Evolutionary conservation across 2,797 vertebrate species (phyloP).

Genomic region (Cephalopachus bancanus): DNA sequence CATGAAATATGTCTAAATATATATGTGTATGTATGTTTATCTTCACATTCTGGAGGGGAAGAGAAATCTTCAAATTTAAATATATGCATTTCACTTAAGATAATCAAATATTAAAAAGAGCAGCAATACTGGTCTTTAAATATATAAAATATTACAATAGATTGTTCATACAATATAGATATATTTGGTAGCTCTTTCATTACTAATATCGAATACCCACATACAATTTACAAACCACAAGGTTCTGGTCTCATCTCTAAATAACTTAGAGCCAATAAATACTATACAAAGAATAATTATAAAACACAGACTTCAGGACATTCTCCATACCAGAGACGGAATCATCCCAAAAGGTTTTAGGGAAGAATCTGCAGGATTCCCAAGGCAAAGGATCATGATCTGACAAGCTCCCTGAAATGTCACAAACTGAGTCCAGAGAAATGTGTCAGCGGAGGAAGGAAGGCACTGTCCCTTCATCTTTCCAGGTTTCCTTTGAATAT

Average conservation of each 20-base stretch:
- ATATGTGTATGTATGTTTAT: neutral
- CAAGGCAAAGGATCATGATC: neutral
- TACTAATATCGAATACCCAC: slow-evolving; percentile 35
- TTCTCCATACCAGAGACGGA: neutral
- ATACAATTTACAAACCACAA: slow-evolving; percentile 37
- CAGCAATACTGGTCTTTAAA: slow-evolving; percentile 65
- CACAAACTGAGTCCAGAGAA: neutral
- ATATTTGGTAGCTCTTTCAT: slow-evolving; percentile 51
- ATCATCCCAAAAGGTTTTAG: neutral
- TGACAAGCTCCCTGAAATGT: neutral
- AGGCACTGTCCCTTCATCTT: neutral
- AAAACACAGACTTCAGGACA: slow-evolving; percentile 34
- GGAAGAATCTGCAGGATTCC: neutral
- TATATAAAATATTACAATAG: slow-evolving; percentile 50
- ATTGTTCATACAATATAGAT: slow-evolving; percentile 36
- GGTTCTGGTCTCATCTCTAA: slow-evolving; percentile 35
- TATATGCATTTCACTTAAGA: slow-evolving; percentile 50
- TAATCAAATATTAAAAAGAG: slow-evolving; percentile 66
- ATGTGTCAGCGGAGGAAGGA: neutral
- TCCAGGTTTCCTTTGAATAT: neutral
- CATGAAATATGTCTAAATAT: slow-evolving; percentile 25
- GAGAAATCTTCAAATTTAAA: slow-evolving; percentile 59
- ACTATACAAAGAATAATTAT: slow-evolving; percentile 36
- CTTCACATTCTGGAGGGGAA: slow-evolving; percentile 75
- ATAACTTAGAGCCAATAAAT: slow-evolving; percentile 72